These are phyloP conservation scores for Cricetomys ansorgei DNA, from an alignment of 2,113 vertebrate species.

Conservation along the genomic window DNA sequence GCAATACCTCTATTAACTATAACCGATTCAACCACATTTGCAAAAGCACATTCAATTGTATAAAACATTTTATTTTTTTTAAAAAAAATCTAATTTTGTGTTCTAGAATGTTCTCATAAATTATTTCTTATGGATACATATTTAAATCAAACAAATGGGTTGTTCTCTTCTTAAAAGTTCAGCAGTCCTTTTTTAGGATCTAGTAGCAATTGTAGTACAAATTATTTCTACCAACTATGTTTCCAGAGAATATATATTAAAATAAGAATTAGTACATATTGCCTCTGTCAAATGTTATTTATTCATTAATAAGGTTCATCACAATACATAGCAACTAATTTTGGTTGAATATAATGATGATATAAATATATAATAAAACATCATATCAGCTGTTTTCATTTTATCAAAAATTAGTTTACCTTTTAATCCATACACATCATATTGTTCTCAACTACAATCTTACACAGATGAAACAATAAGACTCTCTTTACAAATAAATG, in stretches of 20 bases:
- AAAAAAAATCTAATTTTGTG: neutral
- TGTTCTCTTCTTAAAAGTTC: neutral
- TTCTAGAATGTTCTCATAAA: constrained; percentile 2
- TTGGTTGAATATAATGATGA: neutral
- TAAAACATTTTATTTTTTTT: neutral
- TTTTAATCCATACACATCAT: neutral
- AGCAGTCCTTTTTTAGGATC: neutral
- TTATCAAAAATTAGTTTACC: neutral
- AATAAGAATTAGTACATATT: neutral
- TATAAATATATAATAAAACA: neutral
- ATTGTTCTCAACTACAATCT: neutral
- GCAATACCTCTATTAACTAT: neutral
- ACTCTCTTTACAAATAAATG: neutral
- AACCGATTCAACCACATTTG: constrained; percentile 7
- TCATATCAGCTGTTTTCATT: neutral
- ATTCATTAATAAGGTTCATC: neutral
- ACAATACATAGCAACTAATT: neutral
- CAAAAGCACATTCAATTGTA: constrained; percentile 6
- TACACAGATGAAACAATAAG: neutral
- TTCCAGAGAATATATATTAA: constrained; percentile 11
- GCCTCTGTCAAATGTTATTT: neutral
- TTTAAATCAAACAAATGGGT: neutral
- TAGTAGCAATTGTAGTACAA: neutral
- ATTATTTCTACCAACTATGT: neutral
- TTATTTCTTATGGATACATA: neutral